Evolutionary conservation across 2,113 vertebrate species (phyloP).

Genomic region (Columba janthina): DNA sequence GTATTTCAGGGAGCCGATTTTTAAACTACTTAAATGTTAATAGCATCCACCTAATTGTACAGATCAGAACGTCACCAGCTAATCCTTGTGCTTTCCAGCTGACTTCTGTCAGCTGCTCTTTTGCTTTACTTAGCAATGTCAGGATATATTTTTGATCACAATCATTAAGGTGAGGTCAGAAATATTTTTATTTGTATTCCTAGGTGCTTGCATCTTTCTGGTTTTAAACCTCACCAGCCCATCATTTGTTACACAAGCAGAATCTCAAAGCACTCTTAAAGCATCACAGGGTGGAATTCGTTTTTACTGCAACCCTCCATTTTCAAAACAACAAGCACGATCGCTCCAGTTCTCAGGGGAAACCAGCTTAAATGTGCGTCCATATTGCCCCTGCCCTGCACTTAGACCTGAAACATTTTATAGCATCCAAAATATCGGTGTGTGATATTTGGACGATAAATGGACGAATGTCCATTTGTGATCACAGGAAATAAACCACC

Average conservation of each 20-base stretch:
- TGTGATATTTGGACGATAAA: background rate
- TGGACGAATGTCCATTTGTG: slow-evolving; percentile 1
- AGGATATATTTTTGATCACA: slow-evolving; percentile 47
- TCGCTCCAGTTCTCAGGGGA: slow-evolving; percentile 20
- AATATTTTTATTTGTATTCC: slow-evolving; percentile 47
- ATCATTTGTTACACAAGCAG: slow-evolving; percentile 12
- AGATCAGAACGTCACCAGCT: slow-evolving; percentile 55
- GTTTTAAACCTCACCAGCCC: background rate
- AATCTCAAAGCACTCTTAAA: slow-evolving; percentile 5
- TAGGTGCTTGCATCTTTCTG: background rate
- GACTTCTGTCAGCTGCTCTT: slow-evolving; percentile 40
- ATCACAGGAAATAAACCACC: slow-evolving; percentile 7
- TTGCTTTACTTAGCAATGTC: slow-evolving; percentile 30
- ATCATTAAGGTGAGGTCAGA: slow-evolving; percentile 27
- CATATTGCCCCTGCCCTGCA: background rate
- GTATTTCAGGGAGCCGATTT: slow-evolving; percentile 60
- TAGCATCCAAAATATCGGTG: slow-evolving; percentile 17
- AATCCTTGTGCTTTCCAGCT: slow-evolving; percentile 45
- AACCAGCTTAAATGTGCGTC: background rate
- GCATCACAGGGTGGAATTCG: background rate
- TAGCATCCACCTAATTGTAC: slow-evolving; percentile 61
- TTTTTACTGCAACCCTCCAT: slow-evolving; percentile 44
- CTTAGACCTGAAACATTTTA: background rate
- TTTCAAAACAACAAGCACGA: slow-evolving; percentile 46
- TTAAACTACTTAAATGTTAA: slow-evolving; percentile 66